Percentiles rank a stretch among this genome's conserved stretches.
Evolutionary conservation across 2,888 invertebrate genomes (phyloP).

Genomic region (Ochropleura leucogaster): DNA sequence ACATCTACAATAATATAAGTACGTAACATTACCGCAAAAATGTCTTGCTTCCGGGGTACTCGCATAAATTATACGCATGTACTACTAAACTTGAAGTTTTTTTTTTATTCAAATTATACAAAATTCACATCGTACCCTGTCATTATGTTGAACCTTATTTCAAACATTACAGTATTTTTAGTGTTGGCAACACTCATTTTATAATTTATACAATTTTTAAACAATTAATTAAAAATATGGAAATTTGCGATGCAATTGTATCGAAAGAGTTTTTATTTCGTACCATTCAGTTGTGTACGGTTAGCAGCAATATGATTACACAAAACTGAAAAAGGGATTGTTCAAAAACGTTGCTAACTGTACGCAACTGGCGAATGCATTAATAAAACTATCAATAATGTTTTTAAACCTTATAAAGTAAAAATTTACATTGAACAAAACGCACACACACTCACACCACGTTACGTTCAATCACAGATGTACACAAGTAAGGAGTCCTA

Average conservation of each 20-base stretch:
- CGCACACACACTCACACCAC: conserved; percentile 47
- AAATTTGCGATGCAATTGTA: conserved; percentile 43
- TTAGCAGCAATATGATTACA: conserved; percentile 47
- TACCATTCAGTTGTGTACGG: conserved; percentile 56
- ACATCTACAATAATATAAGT: conserved; percentile 12
- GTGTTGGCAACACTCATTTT: conserved; percentile 73
- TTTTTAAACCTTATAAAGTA: conserved; percentile 82
- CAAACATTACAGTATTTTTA: conserved; percentile 78
- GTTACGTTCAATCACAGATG: conserved; percentile 69
- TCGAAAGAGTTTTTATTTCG: conserved; percentile 55
- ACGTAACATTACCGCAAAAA: conserved; percentile 60
- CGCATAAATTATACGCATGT: conserved; percentile 42
- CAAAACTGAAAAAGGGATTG: conserved; percentile 49
- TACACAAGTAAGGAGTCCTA: conserved; percentile 46
- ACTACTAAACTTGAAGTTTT: conserved; percentile 64
- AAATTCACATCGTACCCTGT: conserved; percentile 77
- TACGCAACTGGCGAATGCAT: conserved; percentile 57
- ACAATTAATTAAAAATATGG: conserved; percentile 58
- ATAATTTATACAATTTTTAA: conserved; percentile 79
- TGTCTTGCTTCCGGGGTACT: conserved; percentile 20
- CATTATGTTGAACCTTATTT: conserved; percentile 73
- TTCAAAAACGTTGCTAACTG: conserved; percentile 48
- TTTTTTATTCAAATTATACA: conserved; percentile 80
- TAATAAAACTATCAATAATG: conserved; percentile 66
- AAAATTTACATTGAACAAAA: conserved; percentile 77